These are phyloP conservation scores for Actenoides hombroni DNA, from an alignment of 2,113 vertebrate genomes.

Conservation along the genomic window DNA sequence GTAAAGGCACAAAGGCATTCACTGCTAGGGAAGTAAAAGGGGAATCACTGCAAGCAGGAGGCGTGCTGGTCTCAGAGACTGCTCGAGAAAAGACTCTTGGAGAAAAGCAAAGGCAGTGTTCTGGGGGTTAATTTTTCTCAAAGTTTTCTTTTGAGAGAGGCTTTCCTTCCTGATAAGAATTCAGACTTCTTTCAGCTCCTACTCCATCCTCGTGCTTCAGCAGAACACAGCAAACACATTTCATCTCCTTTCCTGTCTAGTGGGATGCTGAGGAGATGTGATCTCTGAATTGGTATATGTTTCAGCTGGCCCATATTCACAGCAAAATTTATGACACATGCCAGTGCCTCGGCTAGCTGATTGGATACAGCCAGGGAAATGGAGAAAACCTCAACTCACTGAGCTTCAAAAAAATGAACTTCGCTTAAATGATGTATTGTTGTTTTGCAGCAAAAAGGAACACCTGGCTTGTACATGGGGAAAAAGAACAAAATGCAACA, in stretches of 20 bases:
- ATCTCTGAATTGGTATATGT: conserved; percentile 34
- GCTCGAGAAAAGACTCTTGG: not conserved
- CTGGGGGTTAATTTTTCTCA: not conserved
- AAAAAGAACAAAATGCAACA: conserved; percentile 42
- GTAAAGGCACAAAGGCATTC: not conserved
- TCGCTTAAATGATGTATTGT: conserved; percentile 43
- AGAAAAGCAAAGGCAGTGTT: not conserved
- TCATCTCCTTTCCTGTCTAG: conserved; percentile 41
- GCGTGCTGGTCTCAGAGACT: not conserved
- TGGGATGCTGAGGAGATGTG: conserved; percentile 28
- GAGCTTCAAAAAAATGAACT: conserved; percentile 50
- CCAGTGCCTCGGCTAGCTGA: not conserved
- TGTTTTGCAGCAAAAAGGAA: conserved; percentile 50
- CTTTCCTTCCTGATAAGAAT: not conserved
- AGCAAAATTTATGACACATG: conserved; percentile 57
- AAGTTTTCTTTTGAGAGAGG: not conserved
- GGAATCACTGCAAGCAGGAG: not conserved
- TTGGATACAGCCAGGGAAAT: conserved; percentile 9
- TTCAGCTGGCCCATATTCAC: conserved; percentile 20
- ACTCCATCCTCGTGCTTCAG: not conserved
- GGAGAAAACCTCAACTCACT: conserved; percentile 5
- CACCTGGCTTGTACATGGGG: conserved; percentile 6
- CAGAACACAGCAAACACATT: conserved; percentile 27
- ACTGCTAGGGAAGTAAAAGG: not conserved
- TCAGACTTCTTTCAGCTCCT: not conserved